Base-by-base conservation (phyloP, 2,797 vertebrate genomes). In the Serranus cabrilla region DNA sequence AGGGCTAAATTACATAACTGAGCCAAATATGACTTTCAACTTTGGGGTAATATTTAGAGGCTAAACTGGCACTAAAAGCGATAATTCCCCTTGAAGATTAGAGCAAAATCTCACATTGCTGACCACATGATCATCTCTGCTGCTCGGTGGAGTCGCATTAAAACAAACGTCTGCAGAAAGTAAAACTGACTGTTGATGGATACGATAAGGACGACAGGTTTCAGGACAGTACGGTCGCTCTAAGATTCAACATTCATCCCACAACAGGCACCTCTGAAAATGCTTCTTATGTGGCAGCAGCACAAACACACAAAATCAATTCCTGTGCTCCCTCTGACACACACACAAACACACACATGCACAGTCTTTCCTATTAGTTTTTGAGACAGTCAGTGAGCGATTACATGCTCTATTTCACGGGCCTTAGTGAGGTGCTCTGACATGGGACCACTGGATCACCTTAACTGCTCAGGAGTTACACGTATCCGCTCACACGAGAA, bases 321-420 rank as follows among this genome's bases (percentile, higher is more conserved):
- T 52, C 37, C 43, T 52, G 72, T 52, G 52, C 25, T 70, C 65
- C 45, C 54, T 76, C 58, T 60, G 66, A 46, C 52, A 58, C 52
- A 43, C 47, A 65, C 55, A 82, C 40, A 84, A 23, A n/a, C 52
- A 65, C 25, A 52, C 49, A 16, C 1, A 23, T 23, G 0, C 55
- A 76, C 1, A 74, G 45, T 71, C 58, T 39, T 51, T 10, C 58
- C 74, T 84, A 77, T 85, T 81, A 25, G 68, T 76, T 87, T 82
- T 61, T 46, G 37, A 79, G 82, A 81, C 83, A 87, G 86, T 84
- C 87, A 79, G 81, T 51, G 71, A 87, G 76, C 60, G 75, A 93
- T 94, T 92, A 89, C 88, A 88, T 58, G 93, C 94, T 93, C 93
- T 89, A 90, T 79, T 94, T 94, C 91, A 87, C 90, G 34, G 84